Evolutionary conservation across 2,888 invertebrate genomes (phyloP).

Genomic region (Luffia ferchaultella): DNA sequence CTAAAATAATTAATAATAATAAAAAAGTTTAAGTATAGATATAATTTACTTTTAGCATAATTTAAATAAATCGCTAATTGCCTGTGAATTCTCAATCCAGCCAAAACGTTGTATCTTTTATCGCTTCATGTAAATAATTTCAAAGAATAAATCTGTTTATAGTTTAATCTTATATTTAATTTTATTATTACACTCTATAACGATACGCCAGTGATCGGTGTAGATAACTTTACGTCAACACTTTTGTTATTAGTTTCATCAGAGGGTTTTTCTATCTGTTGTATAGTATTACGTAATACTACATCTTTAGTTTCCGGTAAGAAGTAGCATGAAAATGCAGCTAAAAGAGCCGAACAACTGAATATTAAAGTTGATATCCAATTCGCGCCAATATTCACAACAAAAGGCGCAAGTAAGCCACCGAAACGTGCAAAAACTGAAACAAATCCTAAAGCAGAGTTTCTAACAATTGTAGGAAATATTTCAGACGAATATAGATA

Average conservation of each 20-base stretch:
- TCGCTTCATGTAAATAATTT: too few relatives aligned
- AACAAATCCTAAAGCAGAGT: constrained; percentile 79
- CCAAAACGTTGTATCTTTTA: too few relatives aligned
- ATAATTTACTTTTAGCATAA: background rate
- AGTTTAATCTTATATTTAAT: too few relatives aligned
- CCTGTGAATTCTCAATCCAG: constrained; percentile 34
- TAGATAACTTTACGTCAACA: too few relatives aligned
- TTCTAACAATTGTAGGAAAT: constrained; percentile 81
- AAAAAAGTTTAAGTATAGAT: background rate
- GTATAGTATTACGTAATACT: constrained; percentile 42
- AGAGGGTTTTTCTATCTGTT: constrained; percentile 39
- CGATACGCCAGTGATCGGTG: too few relatives aligned
- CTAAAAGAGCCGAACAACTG: constrained; percentile 33
- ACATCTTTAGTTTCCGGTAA: constrained; percentile 48
- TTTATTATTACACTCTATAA: too few relatives aligned
- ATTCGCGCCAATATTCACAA: constrained; percentile 60
- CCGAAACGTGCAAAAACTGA: constrained; percentile 75
- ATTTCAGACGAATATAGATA: constrained; percentile 81
- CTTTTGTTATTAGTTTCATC: too few relatives aligned
- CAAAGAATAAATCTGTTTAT: too few relatives aligned
- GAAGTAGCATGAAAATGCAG: constrained; percentile 37
- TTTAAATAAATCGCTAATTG: background rate
- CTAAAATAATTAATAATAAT: too few relatives aligned
- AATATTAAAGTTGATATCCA: constrained; percentile 47
- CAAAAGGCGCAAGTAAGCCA: constrained; percentile 73